Evolutionary conservation across 2,888 invertebrate species (phyloP).

Genomic region (Frankliniella intonsa): DNA sequence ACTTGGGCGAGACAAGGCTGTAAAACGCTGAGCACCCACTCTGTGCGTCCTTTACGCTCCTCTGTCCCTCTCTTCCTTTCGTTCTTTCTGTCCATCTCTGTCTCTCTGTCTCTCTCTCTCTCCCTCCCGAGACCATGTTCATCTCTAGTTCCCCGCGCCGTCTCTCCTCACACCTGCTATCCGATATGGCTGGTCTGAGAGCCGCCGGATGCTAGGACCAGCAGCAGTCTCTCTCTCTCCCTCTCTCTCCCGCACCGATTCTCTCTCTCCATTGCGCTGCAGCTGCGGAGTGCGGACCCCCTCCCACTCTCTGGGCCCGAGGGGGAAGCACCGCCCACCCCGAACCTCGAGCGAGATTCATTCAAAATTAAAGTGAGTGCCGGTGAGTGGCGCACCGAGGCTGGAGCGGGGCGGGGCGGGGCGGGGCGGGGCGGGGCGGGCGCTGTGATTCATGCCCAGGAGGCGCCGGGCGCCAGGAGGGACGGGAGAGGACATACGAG

Average conservation of each 20-base stretch:
- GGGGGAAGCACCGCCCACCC: neutral
- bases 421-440: neutral
- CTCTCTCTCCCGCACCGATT: neutral
- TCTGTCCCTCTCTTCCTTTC: neutral
- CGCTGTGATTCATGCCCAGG: neutral
- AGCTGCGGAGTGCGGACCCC: neutral
- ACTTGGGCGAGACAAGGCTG: slow-evolving; percentile 29
- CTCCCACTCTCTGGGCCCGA: neutral
- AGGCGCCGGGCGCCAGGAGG: too few species aligned
- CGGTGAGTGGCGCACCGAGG: neutral
- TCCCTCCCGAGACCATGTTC: neutral
- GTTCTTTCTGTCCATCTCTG: neutral
- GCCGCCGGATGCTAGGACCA: neutral
- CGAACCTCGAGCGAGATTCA: slow-evolving; percentile 10
- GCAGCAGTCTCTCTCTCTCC: slow-evolving; percentile 3
- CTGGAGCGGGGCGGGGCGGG: neutral
- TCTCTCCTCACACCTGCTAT: neutral
- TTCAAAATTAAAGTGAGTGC: slow-evolving; percentile 28
- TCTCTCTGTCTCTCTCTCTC: too few species aligned
- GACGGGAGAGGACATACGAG: too few species aligned
- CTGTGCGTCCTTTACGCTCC: neutral
- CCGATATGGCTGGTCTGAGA: neutral
- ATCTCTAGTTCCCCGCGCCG: neutral
- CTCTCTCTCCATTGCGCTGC: neutral
- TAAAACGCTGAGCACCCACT: slow-evolving; percentile 25